phyloP scores from a whole-genome alignment of 2,888 invertebrate genomes.

The Drosophila phalerata region DNA sequence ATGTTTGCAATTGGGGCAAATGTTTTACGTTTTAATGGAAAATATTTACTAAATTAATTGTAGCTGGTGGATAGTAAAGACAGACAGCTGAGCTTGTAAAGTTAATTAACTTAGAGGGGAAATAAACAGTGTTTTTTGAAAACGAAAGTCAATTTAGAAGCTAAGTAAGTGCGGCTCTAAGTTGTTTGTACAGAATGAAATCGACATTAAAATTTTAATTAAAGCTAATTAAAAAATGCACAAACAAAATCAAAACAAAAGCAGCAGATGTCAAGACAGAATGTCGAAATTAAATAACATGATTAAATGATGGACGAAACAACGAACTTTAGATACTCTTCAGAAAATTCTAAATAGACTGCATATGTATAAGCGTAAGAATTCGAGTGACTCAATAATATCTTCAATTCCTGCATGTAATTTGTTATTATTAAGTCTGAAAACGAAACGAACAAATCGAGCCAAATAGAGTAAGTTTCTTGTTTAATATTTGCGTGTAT shows the following conservation, averaged over 20 bases:
- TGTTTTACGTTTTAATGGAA: constrained; percentile 41
- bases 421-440: too few species aligned
- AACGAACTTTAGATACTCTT: not conserved
- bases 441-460: too few species aligned
- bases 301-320: not conserved
- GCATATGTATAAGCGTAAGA: too few species aligned
- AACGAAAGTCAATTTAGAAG: constrained; percentile 15
- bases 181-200: constrained; percentile 19
- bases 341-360: not conserved
- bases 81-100: constrained; percentile 17
- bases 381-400: too few species aligned
- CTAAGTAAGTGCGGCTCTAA: constrained; percentile 7
- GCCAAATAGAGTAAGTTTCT: not conserved
- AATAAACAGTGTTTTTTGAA: constrained; percentile 29
- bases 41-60: constrained; percentile 35
- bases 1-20: constrained; percentile 18
- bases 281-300: constrained; percentile 16
- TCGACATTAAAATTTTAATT: constrained; percentile 52
- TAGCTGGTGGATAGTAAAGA: constrained; percentile 4
- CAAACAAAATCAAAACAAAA: constrained; percentile 44
- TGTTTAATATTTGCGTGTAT: constrained; percentile 15
- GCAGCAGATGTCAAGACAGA: constrained; percentile 5
- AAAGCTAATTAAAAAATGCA: constrained; percentile 54
- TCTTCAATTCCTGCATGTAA: too few species aligned
- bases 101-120: constrained; percentile 54